Percentiles rank a stretch among this genome's conserved stretches.
These are phyloP conservation scores for Euzetes globulus DNA, from an alignment of 2,888 invertebrate species.

Conservation along the genomic window DNA sequence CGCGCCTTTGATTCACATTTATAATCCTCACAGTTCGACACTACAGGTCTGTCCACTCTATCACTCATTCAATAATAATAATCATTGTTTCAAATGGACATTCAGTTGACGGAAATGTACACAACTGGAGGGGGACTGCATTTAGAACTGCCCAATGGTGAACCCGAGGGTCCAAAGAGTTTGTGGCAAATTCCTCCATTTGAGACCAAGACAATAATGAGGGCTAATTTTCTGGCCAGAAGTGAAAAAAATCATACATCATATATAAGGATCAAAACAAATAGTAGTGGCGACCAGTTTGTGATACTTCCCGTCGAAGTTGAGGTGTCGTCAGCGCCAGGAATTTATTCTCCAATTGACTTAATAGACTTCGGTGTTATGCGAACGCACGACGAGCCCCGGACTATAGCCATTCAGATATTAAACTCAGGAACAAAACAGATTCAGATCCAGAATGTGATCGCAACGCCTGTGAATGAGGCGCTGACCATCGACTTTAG, in stretches of 20 bases:
- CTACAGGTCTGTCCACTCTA: slow-evolving; percentile 61
- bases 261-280: slow-evolving; percentile 69
- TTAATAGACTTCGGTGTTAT: slow-evolving; percentile 74
- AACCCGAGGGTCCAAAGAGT: slow-evolving; percentile 67
- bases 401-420: slow-evolving; percentile 57
- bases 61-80: background rate
- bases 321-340: slow-evolving; percentile 61
- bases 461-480: slow-evolving; percentile 57
- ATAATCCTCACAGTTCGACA: slow-evolving; percentile 82
- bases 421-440: slow-evolving; percentile 62
- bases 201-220: slow-evolving; percentile 76
- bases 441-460: slow-evolving; percentile 55
- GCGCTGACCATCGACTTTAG: slow-evolving; percentile 59
- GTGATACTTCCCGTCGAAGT: slow-evolving; percentile 76
- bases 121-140: slow-evolving; percentile 79
- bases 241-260: slow-evolving; percentile 73
- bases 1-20: slow-evolving; percentile 77
- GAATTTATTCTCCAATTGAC: slow-evolving; percentile 68
- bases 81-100: background rate
- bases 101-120: slow-evolving; percentile 53
- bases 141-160: slow-evolving; percentile 72
- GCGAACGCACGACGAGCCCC: slow-evolving; percentile 60
- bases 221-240: slow-evolving; percentile 69
- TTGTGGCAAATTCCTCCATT: slow-evolving; percentile 86
- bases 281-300: slow-evolving; percentile 50